Evolutionary conservation across 2,113 vertebrate genomes (phyloP).

Genomic region (Bambusicola thoracicus): DNA sequence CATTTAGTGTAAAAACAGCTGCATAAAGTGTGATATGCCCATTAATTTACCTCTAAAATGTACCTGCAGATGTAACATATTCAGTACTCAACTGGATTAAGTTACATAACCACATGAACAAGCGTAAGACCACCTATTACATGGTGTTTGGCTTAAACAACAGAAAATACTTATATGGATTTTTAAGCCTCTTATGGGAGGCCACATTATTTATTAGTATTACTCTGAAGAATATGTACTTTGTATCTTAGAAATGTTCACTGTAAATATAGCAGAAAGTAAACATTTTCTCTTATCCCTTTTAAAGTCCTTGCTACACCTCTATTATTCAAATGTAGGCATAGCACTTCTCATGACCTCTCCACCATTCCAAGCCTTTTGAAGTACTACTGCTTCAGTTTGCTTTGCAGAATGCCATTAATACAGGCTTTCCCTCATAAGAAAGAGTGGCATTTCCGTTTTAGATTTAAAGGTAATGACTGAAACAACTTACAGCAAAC

Average conservation of each 20-base stretch:
- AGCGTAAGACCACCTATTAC: background rate
- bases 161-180: background rate
- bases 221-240: background rate
- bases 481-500: slow-evolving; percentile 88
- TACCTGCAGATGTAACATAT: background rate
- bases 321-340: background rate
- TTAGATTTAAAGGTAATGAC: background rate
- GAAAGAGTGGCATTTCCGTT: background rate
- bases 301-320: background rate
- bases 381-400: background rate
- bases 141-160: background rate
- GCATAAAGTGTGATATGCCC: background rate
- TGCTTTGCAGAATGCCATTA: background rate
- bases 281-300: background rate
- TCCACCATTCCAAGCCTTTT: background rate
- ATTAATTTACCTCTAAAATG: background rate
- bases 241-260: background rate
- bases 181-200: background rate
- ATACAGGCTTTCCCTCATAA: background rate
- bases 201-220: background rate
- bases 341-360: background rate
- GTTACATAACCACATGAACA: background rate
- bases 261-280: background rate
- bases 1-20: background rate
- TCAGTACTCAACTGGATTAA: background rate